Conservation (phyloP, 2,797 vertebrate genomes). For the Syngnathus rostellatus region DNA sequence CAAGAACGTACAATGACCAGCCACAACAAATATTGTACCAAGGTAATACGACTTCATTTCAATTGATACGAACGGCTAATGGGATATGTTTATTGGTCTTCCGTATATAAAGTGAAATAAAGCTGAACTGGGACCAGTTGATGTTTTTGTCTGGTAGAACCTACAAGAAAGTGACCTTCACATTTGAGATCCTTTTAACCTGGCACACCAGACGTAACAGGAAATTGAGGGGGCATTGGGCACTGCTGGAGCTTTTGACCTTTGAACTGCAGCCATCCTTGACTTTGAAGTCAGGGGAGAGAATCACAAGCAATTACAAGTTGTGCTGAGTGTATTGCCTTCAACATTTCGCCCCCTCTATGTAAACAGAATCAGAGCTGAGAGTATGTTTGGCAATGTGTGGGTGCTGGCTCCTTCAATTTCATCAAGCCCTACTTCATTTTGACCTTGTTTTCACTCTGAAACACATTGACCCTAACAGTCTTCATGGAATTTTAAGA, state of each 20-base stretch:
- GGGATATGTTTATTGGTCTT: background rate
- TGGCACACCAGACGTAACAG: constrained; percentile 62
- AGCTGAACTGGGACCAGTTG: background rate
- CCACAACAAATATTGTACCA: background rate
- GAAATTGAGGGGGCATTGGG: constrained; percentile 64
- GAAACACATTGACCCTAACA: constrained; percentile 34
- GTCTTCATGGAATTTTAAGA: background rate
- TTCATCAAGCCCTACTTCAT: constrained; percentile 37
- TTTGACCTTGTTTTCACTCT: constrained; percentile 38
- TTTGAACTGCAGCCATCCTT: constrained; percentile 51
- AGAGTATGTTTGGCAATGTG: constrained; percentile 29
- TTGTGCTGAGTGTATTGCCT: constrained; percentile 59
- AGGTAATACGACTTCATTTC: background rate
- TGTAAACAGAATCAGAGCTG: constrained; percentile 55
- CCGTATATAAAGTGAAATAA: background rate
- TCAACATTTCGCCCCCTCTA: constrained; percentile 52
- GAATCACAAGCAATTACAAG: constrained; percentile 69
- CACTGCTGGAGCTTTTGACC: constrained; percentile 65
- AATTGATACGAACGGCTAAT: background rate
- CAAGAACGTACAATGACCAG: background rate
- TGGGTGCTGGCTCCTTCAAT: constrained; percentile 41
- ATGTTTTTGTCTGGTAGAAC: constrained; percentile 30
- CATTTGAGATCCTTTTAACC: constrained; percentile 39
- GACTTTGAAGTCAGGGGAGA: constrained; percentile 66
- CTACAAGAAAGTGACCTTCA: constrained; percentile 31